These are phyloP conservation scores for Labrus mixtus DNA, from an alignment of 2,113 vertebrate genomes.

Conservation along the genomic window DNA sequence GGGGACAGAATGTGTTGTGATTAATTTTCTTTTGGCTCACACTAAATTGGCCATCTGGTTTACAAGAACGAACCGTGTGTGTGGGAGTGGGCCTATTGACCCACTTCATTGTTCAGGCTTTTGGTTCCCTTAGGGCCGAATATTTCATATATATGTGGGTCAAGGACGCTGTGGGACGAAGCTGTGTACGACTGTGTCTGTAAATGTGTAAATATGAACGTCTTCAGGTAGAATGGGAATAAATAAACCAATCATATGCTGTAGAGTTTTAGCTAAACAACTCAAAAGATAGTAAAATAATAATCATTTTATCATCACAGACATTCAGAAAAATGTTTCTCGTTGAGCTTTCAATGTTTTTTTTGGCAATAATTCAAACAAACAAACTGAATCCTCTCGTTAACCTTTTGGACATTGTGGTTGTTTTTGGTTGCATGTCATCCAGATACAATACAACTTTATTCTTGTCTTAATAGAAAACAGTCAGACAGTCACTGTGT, in stretches of 20 bases:
- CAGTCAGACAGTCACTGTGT: too few species aligned
- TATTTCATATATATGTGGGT: slow-evolving; percentile 58
- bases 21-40: slow-evolving; percentile 58
- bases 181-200: neutral
- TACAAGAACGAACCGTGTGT: slow-evolving; percentile 31
- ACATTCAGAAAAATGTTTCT: too few species aligned
- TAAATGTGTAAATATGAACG: too few species aligned
- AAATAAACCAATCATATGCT: too few species aligned
- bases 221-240: too few species aligned
- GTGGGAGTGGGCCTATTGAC: slow-evolving; percentile 62
- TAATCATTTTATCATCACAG: too few species aligned
- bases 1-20: slow-evolving; percentile 56
- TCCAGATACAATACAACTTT: too few species aligned
- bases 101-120: slow-evolving; percentile 52
- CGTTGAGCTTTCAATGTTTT: too few species aligned
- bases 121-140: slow-evolving; percentile 40
- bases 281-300: too few species aligned
- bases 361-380: neutral
- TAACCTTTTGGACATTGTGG: neutral
- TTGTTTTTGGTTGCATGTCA: too few species aligned
- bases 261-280: too few species aligned
- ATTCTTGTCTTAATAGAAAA: too few species aligned
- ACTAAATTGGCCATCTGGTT: slow-evolving; percentile 75
- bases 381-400: neutral
- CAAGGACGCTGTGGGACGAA: slow-evolving; percentile 49